These are phyloP conservation scores for Bagarius yarrelli DNA, from an alignment of 2,113 vertebrate species.

Conservation along the genomic window DNA sequence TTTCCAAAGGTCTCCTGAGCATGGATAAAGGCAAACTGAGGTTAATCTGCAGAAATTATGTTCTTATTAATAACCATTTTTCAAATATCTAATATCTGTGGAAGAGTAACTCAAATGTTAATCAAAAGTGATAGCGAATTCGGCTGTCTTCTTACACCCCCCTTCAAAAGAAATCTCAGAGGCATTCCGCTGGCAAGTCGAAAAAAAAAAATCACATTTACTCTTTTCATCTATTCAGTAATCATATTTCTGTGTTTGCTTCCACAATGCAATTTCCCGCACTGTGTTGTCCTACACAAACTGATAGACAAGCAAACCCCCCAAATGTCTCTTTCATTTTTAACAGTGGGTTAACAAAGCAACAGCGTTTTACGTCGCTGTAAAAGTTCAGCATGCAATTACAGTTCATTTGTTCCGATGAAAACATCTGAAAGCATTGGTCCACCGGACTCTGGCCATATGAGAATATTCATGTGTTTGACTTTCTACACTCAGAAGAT, in stretches of 20 bases:
- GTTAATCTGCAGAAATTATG: constrained; percentile 80
- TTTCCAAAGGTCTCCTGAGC: constrained; percentile 73
- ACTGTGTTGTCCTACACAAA: constrained; percentile 28
- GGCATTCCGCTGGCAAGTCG: constrained; percentile 35
- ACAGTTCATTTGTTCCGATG: constrained; percentile 74
- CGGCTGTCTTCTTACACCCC: constrained; percentile 54
- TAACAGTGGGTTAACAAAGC: constrained; percentile 21
- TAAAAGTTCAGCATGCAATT: constrained; percentile 70
- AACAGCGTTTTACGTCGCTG: constrained; percentile 37
- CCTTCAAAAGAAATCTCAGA: constrained; percentile 53
- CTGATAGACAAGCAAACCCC: constrained; percentile 7
- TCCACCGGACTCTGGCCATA: constrained; percentile 56
- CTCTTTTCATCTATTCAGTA: constrained; percentile 47
- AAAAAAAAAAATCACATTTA: constrained; percentile 33
- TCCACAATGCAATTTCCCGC: constrained; percentile 22
- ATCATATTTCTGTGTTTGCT: constrained; percentile 44
- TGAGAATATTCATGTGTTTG: constrained; percentile 75
- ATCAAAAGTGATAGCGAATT: constrained; percentile 76
- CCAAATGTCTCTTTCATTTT: constrained; percentile 14
- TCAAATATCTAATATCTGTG: constrained; percentile 69
- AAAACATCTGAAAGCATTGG: constrained; percentile 67
- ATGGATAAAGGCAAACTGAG: constrained; percentile 70
- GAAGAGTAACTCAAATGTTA: constrained; percentile 74
- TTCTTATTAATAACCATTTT: constrained; percentile 83
- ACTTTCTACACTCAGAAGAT: constrained; percentile 74